Conservation (phyloP, 2,113 vertebrate species). For the Cebus imitator region DNA sequence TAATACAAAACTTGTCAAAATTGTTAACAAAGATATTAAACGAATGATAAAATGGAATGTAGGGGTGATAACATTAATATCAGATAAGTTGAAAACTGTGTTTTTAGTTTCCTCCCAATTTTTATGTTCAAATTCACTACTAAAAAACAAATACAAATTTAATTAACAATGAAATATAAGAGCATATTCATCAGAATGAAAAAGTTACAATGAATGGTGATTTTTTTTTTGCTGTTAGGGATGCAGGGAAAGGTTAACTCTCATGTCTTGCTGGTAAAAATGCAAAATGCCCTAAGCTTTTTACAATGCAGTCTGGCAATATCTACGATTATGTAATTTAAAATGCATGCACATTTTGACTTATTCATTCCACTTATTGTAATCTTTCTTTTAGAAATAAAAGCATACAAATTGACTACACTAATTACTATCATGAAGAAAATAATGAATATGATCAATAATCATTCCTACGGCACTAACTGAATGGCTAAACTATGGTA, state of each 20-base stretch:
- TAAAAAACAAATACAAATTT: not conserved
- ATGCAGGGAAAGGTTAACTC: not conserved
- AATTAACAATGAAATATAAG: not conserved
- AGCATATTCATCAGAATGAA: not conserved
- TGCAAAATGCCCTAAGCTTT: not conserved
- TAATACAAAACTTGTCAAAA: not conserved
- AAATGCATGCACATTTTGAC: not conserved
- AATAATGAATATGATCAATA: not conserved
- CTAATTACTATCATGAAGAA: not conserved
- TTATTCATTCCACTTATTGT: not conserved
- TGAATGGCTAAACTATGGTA: not conserved
- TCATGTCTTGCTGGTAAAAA: not conserved
- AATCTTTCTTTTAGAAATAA: not conserved
- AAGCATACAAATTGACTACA: not conserved
- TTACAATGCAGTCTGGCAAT: not conserved
- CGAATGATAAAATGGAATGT: not conserved
- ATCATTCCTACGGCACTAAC: not conserved
- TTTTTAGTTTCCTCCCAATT: not conserved
- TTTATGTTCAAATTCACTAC: not conserved
- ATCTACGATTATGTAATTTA: not conserved
- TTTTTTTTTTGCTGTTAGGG: not conserved
- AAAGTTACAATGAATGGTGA: not conserved
- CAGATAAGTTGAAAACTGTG: not conserved
- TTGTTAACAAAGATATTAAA: not conserved
- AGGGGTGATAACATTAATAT: not conserved